A percentile compares a stretch with the other conserved stretches of the same genome.
phyloP scores from a whole-genome alignment of 1,140 invertebrate species.

The Drosophila lacertosa region DNA sequence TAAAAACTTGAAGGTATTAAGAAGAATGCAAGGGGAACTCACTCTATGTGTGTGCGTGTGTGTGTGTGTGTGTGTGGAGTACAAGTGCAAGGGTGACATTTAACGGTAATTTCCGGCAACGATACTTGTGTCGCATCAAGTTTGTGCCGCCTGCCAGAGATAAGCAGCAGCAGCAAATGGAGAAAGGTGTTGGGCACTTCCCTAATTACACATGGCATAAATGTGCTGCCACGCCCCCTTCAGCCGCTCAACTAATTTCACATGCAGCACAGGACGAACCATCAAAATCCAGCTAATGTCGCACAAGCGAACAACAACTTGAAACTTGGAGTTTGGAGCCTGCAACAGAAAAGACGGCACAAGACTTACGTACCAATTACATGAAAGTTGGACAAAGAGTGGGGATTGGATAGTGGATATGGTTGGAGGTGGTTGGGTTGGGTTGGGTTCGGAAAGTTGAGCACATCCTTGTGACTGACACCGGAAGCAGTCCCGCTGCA shows the following conservation, averaged over 20 bases:
- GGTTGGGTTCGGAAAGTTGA: conserved; percentile 24
- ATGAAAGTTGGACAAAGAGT: conserved; percentile 34
- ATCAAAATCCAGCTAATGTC: conserved; percentile 80
- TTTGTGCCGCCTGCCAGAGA: conserved; percentile 53
- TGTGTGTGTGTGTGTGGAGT: background rate
- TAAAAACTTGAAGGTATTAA: conserved; percentile 48
- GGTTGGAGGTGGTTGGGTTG: no score
- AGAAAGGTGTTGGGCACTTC: conserved; percentile 67
- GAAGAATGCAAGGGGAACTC: conserved; percentile 32
- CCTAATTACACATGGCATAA: conserved; percentile 75
- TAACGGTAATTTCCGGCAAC: conserved; percentile 70
- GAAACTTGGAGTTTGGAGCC: no score
- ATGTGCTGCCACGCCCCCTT: conserved; percentile 45
- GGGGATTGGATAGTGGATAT: background rate
- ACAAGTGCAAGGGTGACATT: conserved; percentile 69
- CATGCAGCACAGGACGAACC: conserved; percentile 71
- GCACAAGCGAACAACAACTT: conserved; percentile 72
- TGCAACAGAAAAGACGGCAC: conserved; percentile 54
- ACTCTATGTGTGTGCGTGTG: conserved; percentile 3
- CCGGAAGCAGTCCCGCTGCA: conserved; percentile 72
- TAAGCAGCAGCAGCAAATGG: conserved; percentile 46
- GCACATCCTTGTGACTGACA: conserved; percentile 73
- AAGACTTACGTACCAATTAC: conserved; percentile 78
- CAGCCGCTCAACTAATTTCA: conserved; percentile 82
- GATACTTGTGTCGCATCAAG: conserved; percentile 50